These are phyloP conservation scores for Eupithecia tripunctaria DNA, from an alignment of 2,888 invertebrate species.

Conservation along the genomic window DNA sequence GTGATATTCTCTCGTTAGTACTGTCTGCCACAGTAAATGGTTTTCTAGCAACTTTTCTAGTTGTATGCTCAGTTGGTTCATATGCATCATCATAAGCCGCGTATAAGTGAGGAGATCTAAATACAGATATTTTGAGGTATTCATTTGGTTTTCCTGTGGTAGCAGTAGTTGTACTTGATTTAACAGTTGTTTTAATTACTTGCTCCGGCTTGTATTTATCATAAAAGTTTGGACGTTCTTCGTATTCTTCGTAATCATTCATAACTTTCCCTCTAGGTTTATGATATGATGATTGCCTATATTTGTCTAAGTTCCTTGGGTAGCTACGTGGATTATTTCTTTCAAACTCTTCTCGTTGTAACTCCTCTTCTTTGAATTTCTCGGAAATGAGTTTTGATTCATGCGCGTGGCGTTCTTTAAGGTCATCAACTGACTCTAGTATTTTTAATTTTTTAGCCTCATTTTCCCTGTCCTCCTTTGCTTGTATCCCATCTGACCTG, in stretches of 20 bases:
- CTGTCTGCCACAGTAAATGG: conserved; percentile 40
- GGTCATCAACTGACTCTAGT: conserved; percentile 69
- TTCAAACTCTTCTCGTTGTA: conserved; percentile 59
- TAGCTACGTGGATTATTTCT: conserved; percentile 29
- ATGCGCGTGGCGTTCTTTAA: conserved; percentile 70
- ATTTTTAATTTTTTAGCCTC: conserved; percentile 71
- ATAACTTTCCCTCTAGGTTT: conserved; percentile 34
- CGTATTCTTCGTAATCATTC: conserved; percentile 70
- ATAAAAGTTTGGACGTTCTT: conserved; percentile 52
- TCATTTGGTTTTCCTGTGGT: conserved; percentile 48
- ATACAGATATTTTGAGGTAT: conserved; percentile 68
- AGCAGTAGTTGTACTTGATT: conserved; percentile 37
- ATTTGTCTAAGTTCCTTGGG: conserved; percentile 53
- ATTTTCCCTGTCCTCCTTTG: conserved; percentile 58
- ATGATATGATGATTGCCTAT: conserved; percentile 36
- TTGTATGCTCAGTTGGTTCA: conserved; percentile 39
- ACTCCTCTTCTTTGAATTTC: conserved; percentile 70
- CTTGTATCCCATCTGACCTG: conserved; percentile 49
- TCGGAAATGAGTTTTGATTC: conserved; percentile 72
- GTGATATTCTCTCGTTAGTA: conserved; percentile 63
- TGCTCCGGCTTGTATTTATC: conserved; percentile 64
- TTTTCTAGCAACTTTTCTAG: not conserved
- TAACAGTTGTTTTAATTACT: conserved; percentile 14
- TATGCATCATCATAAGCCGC: conserved; percentile 61
- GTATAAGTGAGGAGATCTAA: conserved; percentile 69